phyloP scores from a whole-genome alignment of 2,888 invertebrate genomes.

The Ennomos fuscantarius region DNA sequence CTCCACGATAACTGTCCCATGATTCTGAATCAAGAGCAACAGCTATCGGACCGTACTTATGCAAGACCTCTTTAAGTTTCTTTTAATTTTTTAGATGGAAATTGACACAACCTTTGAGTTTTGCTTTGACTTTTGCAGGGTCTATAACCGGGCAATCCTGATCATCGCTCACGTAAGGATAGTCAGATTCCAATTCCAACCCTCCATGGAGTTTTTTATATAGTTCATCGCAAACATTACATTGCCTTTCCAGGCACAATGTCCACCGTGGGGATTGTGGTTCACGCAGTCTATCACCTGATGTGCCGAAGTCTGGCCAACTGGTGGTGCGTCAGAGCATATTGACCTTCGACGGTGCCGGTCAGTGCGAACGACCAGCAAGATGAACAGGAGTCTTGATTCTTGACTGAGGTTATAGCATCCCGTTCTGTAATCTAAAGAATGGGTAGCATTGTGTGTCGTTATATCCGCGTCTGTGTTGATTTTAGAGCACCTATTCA shows the following conservation, averaged over 20 bases:
- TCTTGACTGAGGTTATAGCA: neutral
- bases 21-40: neutral
- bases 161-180: neutral
- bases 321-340: neutral
- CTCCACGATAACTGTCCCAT: neutral
- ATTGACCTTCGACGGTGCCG: slow-evolving; percentile 5
- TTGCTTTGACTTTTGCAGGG: neutral
- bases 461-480: neutral
- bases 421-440: neutral
- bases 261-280: neutral
- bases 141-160: neutral
- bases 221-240: neutral
- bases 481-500: neutral
- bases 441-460: neutral
- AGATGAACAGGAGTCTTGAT: neutral
- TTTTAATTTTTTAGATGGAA: neutral
- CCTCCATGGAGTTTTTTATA: neutral
- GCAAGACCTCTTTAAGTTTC: slow-evolving; percentile 2
- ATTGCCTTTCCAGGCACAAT: neutral
- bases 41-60: slow-evolving; percentile 1
- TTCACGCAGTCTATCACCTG: slow-evolving; percentile 1
- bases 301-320: slow-evolving; percentile 1
- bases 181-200: neutral
- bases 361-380: slow-evolving; percentile 5
- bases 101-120: slow-evolving; percentile 1